phyloP scores from a whole-genome alignment of 2,113 vertebrate genomes.

The Cebidichthys violaceus region DNA sequence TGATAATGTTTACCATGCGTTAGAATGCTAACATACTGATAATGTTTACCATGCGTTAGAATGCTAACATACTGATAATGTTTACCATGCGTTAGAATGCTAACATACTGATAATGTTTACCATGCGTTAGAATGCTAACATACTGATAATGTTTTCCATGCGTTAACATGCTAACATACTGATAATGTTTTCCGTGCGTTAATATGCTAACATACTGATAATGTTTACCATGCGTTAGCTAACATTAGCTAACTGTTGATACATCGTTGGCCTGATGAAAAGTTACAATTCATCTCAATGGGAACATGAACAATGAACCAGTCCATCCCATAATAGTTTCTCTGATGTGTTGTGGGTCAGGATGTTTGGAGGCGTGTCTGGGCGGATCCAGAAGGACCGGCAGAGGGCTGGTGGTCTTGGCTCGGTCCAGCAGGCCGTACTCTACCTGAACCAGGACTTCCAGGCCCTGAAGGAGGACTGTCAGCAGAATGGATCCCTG shows the following conservation, averaged over 20 bases:
- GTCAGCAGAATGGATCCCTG: conserved; percentile 78
- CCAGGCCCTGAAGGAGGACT: conserved; percentile 80
- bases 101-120: no score
- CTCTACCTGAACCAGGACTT: conserved; percentile 90
- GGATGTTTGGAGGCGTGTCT: conserved; percentile 62
- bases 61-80: no score
- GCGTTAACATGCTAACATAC: not conserved
- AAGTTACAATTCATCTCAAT: not conserved
- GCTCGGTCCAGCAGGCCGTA: conserved; percentile 73
- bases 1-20: no score
- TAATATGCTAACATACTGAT: not conserved
- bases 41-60: no score
- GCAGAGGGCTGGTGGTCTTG: conserved; percentile 83
- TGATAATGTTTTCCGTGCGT: not conserved
- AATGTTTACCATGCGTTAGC: not conserved
- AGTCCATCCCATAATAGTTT: not conserved
- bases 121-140: no score
- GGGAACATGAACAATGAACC: not conserved
- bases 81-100: no score
- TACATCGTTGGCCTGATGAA: not conserved
- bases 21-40: no score
- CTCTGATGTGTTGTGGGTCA: conserved; percentile 12
- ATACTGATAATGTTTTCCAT: no score
- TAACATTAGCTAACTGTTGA: not conserved
- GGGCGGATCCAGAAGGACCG: conserved; percentile 75